Evolutionary conservation across 1,140 invertebrate genomes (phyloP), one percentile per base, ranked within the genome.

Genomic region (Drosophila bocqueti): DNA sequence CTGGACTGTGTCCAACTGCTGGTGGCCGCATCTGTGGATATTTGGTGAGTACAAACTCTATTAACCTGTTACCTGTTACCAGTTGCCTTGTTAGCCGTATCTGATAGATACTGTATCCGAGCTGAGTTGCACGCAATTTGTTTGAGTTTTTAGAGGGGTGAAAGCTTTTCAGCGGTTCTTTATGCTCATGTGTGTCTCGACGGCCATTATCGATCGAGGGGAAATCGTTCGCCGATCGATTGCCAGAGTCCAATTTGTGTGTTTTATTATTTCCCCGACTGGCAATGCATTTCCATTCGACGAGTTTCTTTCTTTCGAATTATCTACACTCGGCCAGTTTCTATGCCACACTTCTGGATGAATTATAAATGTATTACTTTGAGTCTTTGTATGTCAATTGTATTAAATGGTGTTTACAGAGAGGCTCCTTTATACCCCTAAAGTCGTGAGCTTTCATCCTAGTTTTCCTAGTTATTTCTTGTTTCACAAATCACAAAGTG

Each of bases 1-100:
- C 94, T 97, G 50, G 96, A 97, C 91, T 97, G 96, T 91, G 96
- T 97, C 63, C 95, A 96, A 81, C 94, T 97, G 15, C 94, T 98
- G 15, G 95, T 97, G 15, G 96, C 97, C 92, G 96, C 96, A 42
- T 94, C 96, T 54, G 94, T 95, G 50, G 96, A 96, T 84, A 95
- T 96, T 83, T 96, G 96, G 96, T 97, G 93, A 95, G 95, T 94
- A 24, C n/a, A 18, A 29, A 4, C 8, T 21, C 13, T 16, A 3
- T 34, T 34, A 4, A 43, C 38, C 21, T 16, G 13, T 18, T 18
- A 26, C 31, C 36, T 31, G 24, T 63, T 26, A 26, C 26, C 26
- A 5, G 29, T 29, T 26, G 8, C 47, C 49, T n/a, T 31, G 26
- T 54, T 15, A n/a, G n/a, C 36, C 8, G 3, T 8, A 29, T 24